Evolutionary conservation across 2,113 vertebrate genomes (phyloP), one percentile per base, ranked within the genome.

Genomic region (Butastur rufipennis): DNA sequence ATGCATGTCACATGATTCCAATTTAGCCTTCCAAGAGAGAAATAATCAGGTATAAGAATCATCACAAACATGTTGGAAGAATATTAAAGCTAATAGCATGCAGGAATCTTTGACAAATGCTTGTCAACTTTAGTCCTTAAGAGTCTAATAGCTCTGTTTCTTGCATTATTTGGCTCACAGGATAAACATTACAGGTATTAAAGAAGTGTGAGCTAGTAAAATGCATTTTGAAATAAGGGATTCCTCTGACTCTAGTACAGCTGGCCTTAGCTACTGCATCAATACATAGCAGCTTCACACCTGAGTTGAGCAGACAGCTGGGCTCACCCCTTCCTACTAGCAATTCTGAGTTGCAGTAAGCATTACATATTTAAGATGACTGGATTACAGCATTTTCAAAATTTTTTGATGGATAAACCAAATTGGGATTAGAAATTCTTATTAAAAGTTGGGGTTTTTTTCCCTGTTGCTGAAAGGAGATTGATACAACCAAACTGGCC

Each of bases 401-500:
- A 5, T 6, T 13, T 63, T 38, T 7, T 9, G 21, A 38, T 26
- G 38, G 67, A 25, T 7, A 62, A 65, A 45, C 7, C 32, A 25
- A 29, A 32, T 10, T 1, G 3, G 34, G 50, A 32, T 80, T 38
- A 36, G 10, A 52, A 91, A 56, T 40, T n/a, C 11, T 43, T 45
- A 58, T 1, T 47, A 31, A 26, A 43, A 77, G 21, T 34, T 40
- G 32, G 10, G 8, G 8, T 11, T 6, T 36, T 48, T 32, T 19
- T 5, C 13, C 47, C 40, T 9, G 11, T 59, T 81, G 45, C 38
- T 56, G 36, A 40, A 63, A 47, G 40, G 63, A 21, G 86, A 32
- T 0, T 0, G 20, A 13, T 18, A 18, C 9, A 38, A 50, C 21
- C 4, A 5, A 40, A 16, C 9, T 1, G 3, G 26, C 22, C 42